phyloP scores from a whole-genome alignment of 2,797 vertebrate species.

The Lepus oiostolus region DNA sequence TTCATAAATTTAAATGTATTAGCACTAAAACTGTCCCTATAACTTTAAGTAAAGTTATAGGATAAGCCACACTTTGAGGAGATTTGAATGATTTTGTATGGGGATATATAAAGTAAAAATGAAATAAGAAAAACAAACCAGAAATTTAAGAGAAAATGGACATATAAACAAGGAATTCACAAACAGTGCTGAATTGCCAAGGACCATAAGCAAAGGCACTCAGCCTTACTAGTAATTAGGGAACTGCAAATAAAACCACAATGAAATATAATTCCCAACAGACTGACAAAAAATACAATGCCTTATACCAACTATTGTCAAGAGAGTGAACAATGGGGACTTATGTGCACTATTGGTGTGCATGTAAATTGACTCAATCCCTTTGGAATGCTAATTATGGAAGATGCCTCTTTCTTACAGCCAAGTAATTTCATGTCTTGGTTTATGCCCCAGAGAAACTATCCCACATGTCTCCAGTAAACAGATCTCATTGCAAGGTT shows the following conservation, averaged over 20 bases:
- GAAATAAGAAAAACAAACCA: not conserved
- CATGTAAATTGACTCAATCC: not conserved
- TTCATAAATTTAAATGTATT: conserved; percentile 53
- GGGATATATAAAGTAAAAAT: conserved; percentile 33
- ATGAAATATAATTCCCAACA: conserved; percentile 29
- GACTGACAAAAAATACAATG: not conserved
- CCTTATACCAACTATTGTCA: not conserved
- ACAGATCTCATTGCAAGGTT: not conserved
- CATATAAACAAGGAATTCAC: not conserved
- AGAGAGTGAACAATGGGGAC: not conserved
- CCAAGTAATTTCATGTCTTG: not conserved
- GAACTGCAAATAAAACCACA: conserved; percentile 28
- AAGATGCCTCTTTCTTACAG: not conserved
- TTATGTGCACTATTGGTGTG: not conserved
- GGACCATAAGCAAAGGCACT: not conserved
- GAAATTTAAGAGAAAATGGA: not conserved
- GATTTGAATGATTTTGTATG: conserved; percentile 41
- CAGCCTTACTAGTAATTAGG: not conserved
- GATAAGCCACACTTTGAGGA: not conserved
- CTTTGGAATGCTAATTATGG: not conserved
- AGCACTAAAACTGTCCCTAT: conserved; percentile 23
- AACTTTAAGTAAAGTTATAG: conserved; percentile 22
- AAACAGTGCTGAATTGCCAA: not conserved
- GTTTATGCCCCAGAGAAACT: conserved; percentile 21
- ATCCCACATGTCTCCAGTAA: not conserved